These are phyloP conservation scores for Boloria selene DNA, from an alignment of 2,888 invertebrate species.

Conservation along the genomic window DNA sequence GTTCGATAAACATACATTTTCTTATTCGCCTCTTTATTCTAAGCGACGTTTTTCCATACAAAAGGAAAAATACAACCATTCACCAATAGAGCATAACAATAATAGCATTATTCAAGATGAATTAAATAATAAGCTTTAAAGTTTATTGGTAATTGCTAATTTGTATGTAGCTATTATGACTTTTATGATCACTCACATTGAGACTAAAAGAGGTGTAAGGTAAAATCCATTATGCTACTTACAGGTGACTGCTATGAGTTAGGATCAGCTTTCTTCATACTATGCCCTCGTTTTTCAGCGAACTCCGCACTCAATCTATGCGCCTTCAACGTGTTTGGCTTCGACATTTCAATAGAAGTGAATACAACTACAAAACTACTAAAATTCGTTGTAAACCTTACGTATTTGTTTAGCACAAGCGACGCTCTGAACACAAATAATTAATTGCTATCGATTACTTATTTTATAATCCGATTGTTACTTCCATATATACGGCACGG, in stretches of 20 bases:
- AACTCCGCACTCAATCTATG: conserved; percentile 78
- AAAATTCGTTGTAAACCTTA: conserved; percentile 47
- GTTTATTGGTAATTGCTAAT: no score
- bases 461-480: conserved; percentile 51
- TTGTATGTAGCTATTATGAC: no score
- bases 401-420: conserved; percentile 56
- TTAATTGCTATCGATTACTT: conserved; percentile 78
- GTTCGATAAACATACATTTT: no score
- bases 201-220: conserved; percentile 13
- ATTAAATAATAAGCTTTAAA: no score
- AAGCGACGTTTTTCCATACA: no score
- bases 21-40: no score
- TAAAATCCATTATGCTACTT: conserved; percentile 50
- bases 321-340: conserved; percentile 75
- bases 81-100: no score
- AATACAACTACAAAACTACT: conserved; percentile 50
- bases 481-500: conserved; percentile 20
- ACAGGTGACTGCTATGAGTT: conserved; percentile 80
- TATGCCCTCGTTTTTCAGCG: conserved; percentile 70
- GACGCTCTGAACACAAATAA: conserved; percentile 74
- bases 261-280: conserved; percentile 72
- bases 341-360: conserved; percentile 67
- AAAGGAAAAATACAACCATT: no score
- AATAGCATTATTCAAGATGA: no score
- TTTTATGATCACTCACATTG: neutral